Evolutionary conservation across 2,797 vertebrate species (phyloP), one percentile per base, ranked within the genome.

Genomic region (Eutrigla gurnardus): DNA sequence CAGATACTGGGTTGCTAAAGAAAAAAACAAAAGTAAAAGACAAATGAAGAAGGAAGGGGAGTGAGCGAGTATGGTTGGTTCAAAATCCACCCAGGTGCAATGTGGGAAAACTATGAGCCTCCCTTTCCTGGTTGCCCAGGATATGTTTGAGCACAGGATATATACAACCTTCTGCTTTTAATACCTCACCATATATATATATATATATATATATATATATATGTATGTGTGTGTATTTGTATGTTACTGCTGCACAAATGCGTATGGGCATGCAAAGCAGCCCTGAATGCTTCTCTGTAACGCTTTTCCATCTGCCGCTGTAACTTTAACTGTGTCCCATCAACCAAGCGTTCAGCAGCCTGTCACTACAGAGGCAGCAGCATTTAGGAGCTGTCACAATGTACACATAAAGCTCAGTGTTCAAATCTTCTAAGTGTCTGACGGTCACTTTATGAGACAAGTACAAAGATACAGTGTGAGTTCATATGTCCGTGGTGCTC

Each of bases 261-360:
- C 70, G 57, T 60, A 64, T 25, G 84, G 78, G 73, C 84, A 88
- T 82, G 85, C 76, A 78, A 87, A 89, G 78, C 67, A 76, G 74
- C 79, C 72, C 82, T 61, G 70, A 79, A 78, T 74, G 84, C 73
- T 74, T 78, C 74, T 68, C 68, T 42, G 67, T 79, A 90, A 77
- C 40, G 67, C 78, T 92, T 93, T 91, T 87, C 91, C 90, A 93
- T 91, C 87, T 92, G 91, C 85, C 70, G 84, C 86, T 86, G 86
- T 87, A 91, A 92, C 85, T 89, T 90, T 90, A 87, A 92, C 91
- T 86, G 84, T 74, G 80, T 76, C 82, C 86, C 87, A 88, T 89
- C 88, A 89, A 89, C 85, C 81, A 78, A 47, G 85, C 18, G 64
- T 73, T 89, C 86, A 86, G 79, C 85, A 25, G 81, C 76, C 88